Evolutionary conservation across 2,113 vertebrate genomes (phyloP).

Genomic region (Nicator chloris): DNA sequence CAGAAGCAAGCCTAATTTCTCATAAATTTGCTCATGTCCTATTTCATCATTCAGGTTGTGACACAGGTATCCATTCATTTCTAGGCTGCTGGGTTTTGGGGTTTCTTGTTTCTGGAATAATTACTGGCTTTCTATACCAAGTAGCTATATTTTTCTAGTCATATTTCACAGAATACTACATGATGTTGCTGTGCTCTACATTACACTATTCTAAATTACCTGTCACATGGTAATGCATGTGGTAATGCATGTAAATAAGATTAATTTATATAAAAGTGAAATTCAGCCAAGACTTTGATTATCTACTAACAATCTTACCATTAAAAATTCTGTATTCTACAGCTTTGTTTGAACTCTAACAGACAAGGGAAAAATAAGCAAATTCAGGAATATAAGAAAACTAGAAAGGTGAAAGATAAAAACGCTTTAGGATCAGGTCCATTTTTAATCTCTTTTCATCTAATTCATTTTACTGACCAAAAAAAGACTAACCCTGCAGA

Average conservation of each 20-base stretch:
- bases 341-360: neutral
- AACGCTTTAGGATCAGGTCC: neutral
- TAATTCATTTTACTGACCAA: neutral
- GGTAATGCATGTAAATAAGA: neutral
- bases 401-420: neutral
- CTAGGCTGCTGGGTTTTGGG: neutral
- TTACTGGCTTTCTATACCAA: neutral
- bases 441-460: neutral
- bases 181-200: neutral
- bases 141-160: neutral
- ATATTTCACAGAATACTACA: neutral
- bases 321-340: neutral
- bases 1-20: neutral
- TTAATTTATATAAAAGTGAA: neutral
- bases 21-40: neutral
- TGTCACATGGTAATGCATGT: neutral
- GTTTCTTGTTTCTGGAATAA: neutral
- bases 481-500: neutral
- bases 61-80: neutral
- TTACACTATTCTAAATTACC: neutral
- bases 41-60: neutral
- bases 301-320: neutral
- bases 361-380: neutral
- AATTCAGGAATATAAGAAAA: neutral
- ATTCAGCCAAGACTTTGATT: neutral